Percentiles rank a stretch among this genome's conserved stretches.
Evolutionary conservation across 2,113 vertebrate species (phyloP).

Genomic region (Nymphicus hollandicus): DNA sequence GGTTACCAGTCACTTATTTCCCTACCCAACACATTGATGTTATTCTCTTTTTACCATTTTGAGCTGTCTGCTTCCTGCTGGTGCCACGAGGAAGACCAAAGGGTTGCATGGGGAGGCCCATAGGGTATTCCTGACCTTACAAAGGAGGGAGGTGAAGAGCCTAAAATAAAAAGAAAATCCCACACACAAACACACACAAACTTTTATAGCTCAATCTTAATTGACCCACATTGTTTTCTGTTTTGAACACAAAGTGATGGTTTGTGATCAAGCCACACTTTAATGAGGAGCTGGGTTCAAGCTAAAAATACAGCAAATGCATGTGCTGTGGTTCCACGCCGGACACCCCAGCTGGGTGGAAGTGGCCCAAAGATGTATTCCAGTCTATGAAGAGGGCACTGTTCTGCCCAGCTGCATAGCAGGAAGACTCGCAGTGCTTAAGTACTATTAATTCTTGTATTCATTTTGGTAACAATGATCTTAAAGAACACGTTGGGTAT

Average conservation of each 20-base stretch:
- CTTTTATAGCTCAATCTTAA: not conserved
- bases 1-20: not conserved
- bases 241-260: slow-evolving; percentile 58
- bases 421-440: slow-evolving; percentile 60
- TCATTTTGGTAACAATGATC: slow-evolving; percentile 68
- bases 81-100: not conserved
- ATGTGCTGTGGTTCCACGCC: slow-evolving; percentile 7
- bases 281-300: slow-evolving; percentile 24
- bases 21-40: not conserved
- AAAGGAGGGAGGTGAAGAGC: not conserved
- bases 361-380: slow-evolving; percentile 49
- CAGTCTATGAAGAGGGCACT: slow-evolving; percentile 73
- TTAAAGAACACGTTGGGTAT: slow-evolving; percentile 65
- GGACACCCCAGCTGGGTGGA: slow-evolving; percentile 72
- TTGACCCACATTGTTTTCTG: slow-evolving; percentile 42
- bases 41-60: not conserved
- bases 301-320: slow-evolving; percentile 64
- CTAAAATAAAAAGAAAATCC: not conserved
- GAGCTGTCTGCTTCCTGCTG: slow-evolving; percentile 32
- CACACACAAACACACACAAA: not conserved
- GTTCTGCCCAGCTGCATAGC: slow-evolving; percentile 75
- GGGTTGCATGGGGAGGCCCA: not conserved
- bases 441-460: slow-evolving; percentile 66
- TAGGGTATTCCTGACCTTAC: not conserved
- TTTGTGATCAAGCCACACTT: slow-evolving; percentile 39